Conservation (phyloP, 2,888 invertebrate genomes). For the Hipparchia semele region DNA sequence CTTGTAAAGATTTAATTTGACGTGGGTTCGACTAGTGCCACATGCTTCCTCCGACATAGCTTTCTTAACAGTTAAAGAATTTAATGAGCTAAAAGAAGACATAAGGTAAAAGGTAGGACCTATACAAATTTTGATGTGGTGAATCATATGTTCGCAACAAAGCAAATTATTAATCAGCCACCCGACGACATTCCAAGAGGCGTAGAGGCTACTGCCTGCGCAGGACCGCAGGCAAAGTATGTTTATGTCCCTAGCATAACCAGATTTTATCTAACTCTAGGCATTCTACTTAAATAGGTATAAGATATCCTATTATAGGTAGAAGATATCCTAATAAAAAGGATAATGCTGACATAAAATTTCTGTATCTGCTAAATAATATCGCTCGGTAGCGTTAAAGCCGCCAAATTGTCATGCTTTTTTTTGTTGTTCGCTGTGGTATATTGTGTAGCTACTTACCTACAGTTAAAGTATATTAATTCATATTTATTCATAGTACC, state of each 20-base stretch:
- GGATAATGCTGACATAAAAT: too few species aligned
- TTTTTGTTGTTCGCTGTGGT: too few species aligned
- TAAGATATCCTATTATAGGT: too few species aligned
- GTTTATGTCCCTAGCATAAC: constrained; percentile 23
- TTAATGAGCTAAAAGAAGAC: constrained; percentile 22
- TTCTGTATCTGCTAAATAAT: too few species aligned
- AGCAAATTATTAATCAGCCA: constrained; percentile 67
- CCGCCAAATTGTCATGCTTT: too few species aligned
- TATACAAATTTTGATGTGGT: constrained; percentile 45
- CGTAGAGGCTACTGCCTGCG: constrained; percentile 30
- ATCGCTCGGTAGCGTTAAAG: too few species aligned
- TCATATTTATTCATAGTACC: too few species aligned
- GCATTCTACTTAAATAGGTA: neutral
- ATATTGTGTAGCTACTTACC: too few species aligned
- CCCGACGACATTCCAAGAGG: constrained; percentile 71
- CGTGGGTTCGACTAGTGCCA: constrained; percentile 28
- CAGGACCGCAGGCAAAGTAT: constrained; percentile 57
- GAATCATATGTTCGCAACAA: constrained; percentile 70
- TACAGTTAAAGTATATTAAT: too few species aligned
- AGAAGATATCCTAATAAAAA: too few species aligned
- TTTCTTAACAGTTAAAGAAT: constrained; percentile 16
- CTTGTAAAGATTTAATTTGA: constrained; percentile 32
- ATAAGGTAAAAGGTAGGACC: neutral
- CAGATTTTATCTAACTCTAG: constrained; percentile 8
- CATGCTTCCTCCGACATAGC: constrained; percentile 14